phyloP scores from a whole-genome alignment of 2,113 vertebrate genomes.

The Empidonax alnorum region DNA sequence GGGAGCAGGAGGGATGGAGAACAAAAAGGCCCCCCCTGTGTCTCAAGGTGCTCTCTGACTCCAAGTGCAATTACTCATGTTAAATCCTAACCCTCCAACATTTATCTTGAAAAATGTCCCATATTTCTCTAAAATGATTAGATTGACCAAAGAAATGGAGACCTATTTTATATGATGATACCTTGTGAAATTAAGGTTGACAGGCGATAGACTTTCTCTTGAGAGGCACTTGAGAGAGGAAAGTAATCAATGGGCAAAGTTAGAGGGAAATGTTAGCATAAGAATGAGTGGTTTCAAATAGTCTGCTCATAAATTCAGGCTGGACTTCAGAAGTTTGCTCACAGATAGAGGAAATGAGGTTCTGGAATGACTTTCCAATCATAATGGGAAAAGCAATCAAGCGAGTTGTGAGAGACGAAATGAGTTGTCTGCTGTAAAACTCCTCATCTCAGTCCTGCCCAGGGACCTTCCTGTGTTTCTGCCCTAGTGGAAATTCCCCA shows the following conservation, averaged over 20 bases:
- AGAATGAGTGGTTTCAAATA: conserved; percentile 31
- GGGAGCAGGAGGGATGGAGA: background rate
- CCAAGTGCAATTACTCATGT: background rate
- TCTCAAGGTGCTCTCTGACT: background rate
- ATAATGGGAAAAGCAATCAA: conserved; percentile 39
- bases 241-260: conserved; percentile 48
- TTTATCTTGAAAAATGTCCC: conserved; percentile 9
- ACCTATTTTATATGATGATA: conserved; percentile 8
- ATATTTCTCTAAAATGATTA: conserved; percentile 1
- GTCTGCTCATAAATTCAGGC: conserved; percentile 41
- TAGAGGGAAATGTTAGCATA: conserved; percentile 40
- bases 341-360: conserved; percentile 44
- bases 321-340: conserved; percentile 44
- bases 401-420: background rate
- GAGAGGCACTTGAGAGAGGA: conserved; percentile 25
- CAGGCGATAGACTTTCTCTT: conserved; percentile 18
- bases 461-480: background rate
- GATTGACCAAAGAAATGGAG: conserved; percentile 24
- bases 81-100: background rate
- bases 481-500: background rate
- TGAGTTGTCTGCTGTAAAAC: background rate
- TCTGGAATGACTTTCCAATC: conserved; percentile 40
- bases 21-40: background rate
- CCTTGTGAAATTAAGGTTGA: conserved; percentile 38
- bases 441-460: background rate